Evolutionary conservation across 2,113 vertebrate genomes (phyloP).

Genomic region (Calonectris borealis): DNA sequence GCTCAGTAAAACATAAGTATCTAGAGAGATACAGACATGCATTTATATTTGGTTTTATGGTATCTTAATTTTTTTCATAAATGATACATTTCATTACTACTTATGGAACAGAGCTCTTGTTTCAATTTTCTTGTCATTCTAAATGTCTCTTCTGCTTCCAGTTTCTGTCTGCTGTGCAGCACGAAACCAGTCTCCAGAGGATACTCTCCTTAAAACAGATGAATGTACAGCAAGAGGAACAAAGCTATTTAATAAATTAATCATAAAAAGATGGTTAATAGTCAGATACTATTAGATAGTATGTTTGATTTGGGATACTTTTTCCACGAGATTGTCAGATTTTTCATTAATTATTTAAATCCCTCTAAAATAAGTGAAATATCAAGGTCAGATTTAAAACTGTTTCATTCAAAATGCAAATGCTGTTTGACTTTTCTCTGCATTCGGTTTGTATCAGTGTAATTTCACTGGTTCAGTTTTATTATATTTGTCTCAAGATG

Average conservation of each 20-base stretch:
- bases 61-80: neutral
- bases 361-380: slow-evolving; percentile 42
- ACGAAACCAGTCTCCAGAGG: slow-evolving; percentile 5
- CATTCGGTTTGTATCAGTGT: neutral
- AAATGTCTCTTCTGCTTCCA: slow-evolving; percentile 22
- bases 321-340: slow-evolving; percentile 21
- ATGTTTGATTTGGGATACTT: slow-evolving; percentile 45
- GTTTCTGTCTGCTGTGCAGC: neutral
- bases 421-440: slow-evolving; percentile 48
- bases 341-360: slow-evolving; percentile 63
- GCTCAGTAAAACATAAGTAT: neutral
- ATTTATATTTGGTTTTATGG: neutral
- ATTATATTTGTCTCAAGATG: neutral
- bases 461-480: neutral
- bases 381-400: slow-evolving; percentile 63
- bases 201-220: slow-evolving; percentile 42
- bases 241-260: slow-evolving; percentile 68
- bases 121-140: neutral
- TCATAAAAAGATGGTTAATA: slow-evolving; percentile 46
- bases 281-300: slow-evolving; percentile 36
- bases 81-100: neutral
- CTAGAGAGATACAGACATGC: neutral
- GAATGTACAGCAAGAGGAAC: slow-evolving; percentile 45
- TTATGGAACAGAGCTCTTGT: neutral
- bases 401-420: slow-evolving; percentile 54